Base-by-base conservation (phyloP, 2,113 vertebrate species). In the Cryptomyrus ogoouensis region DNA sequence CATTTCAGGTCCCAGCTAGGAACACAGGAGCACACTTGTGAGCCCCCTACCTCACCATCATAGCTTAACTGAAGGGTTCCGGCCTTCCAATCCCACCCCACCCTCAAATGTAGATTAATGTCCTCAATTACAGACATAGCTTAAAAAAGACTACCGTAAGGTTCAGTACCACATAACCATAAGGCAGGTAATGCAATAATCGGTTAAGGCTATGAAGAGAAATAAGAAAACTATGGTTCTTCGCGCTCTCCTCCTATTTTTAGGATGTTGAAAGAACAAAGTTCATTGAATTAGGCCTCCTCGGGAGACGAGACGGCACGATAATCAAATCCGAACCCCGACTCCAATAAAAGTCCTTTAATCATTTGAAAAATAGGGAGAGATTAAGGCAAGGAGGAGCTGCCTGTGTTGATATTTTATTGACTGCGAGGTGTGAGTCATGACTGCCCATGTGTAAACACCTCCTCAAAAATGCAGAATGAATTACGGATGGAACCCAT, bases 351-450 rank as follows among this genome's bases (percentile, higher is more conserved):
- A 87, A 53, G 50, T 19, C 24, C 85, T 19, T 87, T 87, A 27
- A 87, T 87, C 49, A 56, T 87, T 87, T 87, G 56, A 87, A 19
- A 87, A 31, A 53, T 21, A 53, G 13, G 50, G 85, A 53, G 47
- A 53, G 50, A 87, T 87, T 52, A 87, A 87, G n/a, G 5, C 49
- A 21, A 53, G 10, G 8, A 53, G 50, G 35, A 35, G 12, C 50
- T 87, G 85, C 50, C 35, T 27, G 50, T 35, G 85, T 27, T 31
- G 49, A 53, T 53, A 56, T 87, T 86, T 56, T 87, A 56, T 47
- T 84, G 83, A 46, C 74, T 35, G 74, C 24, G 42, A 47, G 44
- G 44, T 84, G 83, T 84, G 83, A 87, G 83, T n/a, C 44, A 47
- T 24, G 47, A 84, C 13, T 24, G 44, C 44, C 39, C 19, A 56